These are phyloP conservation scores for Mylabris sibirica DNA, from an alignment of 2,888 invertebrate genomes.

Conservation along the genomic window DNA sequence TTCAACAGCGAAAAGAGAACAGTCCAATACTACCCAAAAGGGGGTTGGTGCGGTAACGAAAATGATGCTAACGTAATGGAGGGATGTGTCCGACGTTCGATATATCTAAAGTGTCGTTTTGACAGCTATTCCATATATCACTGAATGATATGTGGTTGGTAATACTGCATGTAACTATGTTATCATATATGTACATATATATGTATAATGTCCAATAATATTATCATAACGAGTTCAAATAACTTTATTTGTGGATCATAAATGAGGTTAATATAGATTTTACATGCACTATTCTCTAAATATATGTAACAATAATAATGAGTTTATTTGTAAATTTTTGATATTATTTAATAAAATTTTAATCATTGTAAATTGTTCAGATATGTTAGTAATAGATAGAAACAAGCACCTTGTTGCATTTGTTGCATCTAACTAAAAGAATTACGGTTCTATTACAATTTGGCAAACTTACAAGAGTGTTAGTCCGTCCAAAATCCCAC, in stretches of 20 bases:
- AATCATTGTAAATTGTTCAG: not conserved
- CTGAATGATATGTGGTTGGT: constrained; percentile 46
- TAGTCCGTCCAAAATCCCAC: constrained; percentile 11
- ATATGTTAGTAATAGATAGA: not conserved
- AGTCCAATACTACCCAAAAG: not conserved
- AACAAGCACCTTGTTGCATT: constrained; percentile 6
- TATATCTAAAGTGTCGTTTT: constrained; percentile 54
- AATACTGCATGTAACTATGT: constrained; percentile 47
- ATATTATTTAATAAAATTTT: not conserved
- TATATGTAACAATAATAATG: too few species aligned
- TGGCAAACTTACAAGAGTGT: constrained; percentile 19
- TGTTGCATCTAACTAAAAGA: constrained; percentile 15
- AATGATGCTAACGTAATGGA: constrained; percentile 20
- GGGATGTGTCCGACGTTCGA: constrained; percentile 39
- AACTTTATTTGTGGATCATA: not conserved
- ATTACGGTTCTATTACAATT: constrained; percentile 20
- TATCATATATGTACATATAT: constrained; percentile 28
- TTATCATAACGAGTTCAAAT: constrained; percentile 30
- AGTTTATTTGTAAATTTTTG: too few species aligned
- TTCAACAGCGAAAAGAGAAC: not conserved
- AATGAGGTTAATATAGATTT: not conserved
- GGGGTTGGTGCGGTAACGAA: not conserved
- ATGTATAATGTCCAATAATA: constrained; percentile 29
- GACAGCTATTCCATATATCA: constrained; percentile 55
- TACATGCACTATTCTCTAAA: not conserved